Evolutionary conservation across 64 coral and sea anemone species (phyloP).

Genomic region (Trachythela sp.): DNA sequence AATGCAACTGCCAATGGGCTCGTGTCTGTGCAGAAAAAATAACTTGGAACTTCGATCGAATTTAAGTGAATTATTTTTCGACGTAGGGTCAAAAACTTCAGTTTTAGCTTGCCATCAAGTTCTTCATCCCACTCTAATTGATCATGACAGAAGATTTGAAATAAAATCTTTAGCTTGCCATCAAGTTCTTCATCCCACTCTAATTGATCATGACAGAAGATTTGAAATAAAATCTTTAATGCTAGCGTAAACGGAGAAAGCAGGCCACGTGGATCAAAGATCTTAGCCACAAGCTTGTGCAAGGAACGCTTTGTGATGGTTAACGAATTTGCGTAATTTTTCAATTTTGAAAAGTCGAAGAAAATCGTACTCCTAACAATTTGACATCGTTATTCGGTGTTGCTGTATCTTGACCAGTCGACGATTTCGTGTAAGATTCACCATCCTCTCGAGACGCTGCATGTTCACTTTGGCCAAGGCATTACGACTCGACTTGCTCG

Average conservation of each 20-base stretch:
- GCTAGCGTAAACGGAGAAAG: slow-evolving; percentile 8
- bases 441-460: too few relatives aligned
- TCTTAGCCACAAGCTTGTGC: slow-evolving; percentile 5
- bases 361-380: too few relatives aligned
- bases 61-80: not conserved
- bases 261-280: slow-evolving; percentile 38
- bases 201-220: not conserved
- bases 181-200: slow-evolving; percentile 27
- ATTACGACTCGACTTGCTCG: too few relatives aligned
- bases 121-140: slow-evolving; percentile 26
- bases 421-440: too few relatives aligned
- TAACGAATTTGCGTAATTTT: slow-evolving; percentile 24
- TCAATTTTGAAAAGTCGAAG: not conserved
- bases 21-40: not conserved
- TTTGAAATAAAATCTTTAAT: slow-evolving; percentile 32
- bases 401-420: too few relatives aligned
- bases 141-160: slow-evolving; percentile 11
- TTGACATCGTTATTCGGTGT: too few relatives aligned
- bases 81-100: not conserved
- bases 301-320: slow-evolving; percentile 35
- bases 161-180: slow-evolving; percentile 15
- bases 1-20: not conserved
- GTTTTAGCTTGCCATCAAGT: not conserved
- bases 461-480: too few relatives aligned
- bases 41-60: not conserved